phyloP scores from a whole-genome alignment of 2,113 vertebrate genomes.

The Puntigrus tetrazona region DNA sequence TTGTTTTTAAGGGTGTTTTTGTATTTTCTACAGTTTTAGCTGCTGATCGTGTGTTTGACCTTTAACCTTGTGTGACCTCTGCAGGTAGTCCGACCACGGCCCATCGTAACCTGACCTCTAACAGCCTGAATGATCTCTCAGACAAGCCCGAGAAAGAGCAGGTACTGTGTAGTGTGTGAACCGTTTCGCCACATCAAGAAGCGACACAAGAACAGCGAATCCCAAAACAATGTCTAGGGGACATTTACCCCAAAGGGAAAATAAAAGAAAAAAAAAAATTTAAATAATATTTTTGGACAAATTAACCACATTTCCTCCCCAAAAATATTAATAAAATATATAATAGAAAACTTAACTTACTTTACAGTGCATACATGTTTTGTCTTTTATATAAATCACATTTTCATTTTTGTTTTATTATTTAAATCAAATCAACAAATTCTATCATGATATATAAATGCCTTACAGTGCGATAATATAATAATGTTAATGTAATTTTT shows the following conservation, averaged over 20 bases:
- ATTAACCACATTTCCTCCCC: background rate
- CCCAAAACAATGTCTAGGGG: background rate
- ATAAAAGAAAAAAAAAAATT: background rate
- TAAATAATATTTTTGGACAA: background rate
- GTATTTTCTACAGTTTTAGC: background rate
- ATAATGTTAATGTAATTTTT: background rate
- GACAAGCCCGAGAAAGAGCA: constrained; percentile 98
- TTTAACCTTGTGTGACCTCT: constrained; percentile 54
- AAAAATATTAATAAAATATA: background rate
- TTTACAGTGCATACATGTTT: background rate
- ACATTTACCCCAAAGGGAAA: background rate
- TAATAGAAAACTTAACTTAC: too few species aligned
- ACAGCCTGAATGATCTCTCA: constrained; percentile 93
- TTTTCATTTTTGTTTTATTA: background rate
- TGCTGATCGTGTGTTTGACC: background rate
- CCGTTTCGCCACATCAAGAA: background rate
- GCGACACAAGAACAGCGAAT: too few species aligned
- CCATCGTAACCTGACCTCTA: constrained; percentile 91
- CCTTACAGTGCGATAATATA: background rate
- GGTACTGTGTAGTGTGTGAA: constrained; percentile 72
- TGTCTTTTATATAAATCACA: too few species aligned
- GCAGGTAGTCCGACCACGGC: constrained; percentile 88
- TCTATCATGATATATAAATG: background rate
- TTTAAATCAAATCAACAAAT: background rate
- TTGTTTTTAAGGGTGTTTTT: too few species aligned